Percentiles rank a stretch among this genome's conserved stretches.
Evolutionary conservation across 2,113 vertebrate species (phyloP).

Genomic region (Gulo gulo): DNA sequence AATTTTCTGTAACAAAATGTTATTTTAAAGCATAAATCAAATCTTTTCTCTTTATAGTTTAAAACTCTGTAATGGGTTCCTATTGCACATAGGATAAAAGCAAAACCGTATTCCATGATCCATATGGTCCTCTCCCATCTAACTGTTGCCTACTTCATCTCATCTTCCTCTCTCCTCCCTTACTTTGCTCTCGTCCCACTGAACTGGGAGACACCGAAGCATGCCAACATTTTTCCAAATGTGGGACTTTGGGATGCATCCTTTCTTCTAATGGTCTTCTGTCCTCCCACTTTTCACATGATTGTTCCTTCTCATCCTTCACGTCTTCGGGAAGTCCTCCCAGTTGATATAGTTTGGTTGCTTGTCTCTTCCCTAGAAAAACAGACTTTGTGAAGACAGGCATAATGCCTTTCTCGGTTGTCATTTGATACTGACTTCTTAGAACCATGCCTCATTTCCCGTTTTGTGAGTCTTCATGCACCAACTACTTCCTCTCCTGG

Average conservation of each 20-base stretch:
- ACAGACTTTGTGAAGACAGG: background rate
- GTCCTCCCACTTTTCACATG: background rate
- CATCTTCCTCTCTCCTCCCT: background rate
- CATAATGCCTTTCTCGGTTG: background rate
- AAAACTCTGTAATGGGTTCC: background rate
- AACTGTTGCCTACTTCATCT: background rate
- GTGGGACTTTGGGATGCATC: background rate
- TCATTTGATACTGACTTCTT: background rate
- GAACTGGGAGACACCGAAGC: background rate
- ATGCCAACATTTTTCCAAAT: background rate
- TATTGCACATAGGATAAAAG: background rate
- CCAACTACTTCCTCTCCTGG: background rate
- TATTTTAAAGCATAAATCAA: conserved; percentile 13
- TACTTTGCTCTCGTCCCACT: background rate
- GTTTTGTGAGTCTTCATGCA: background rate
- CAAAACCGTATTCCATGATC: too few species aligned
- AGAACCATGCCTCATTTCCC: background rate
- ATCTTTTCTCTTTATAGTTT: background rate
- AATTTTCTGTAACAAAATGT: background rate
- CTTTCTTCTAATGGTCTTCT: background rate
- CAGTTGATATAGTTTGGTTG: background rate
- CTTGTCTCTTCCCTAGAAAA: background rate
- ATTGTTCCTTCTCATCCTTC: background rate
- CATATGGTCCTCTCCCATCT: too few species aligned
- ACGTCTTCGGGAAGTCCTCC: background rate